A percentile compares a stretch with the other conserved stretches of the same genome.
Evolutionary conservation across 1,140 invertebrate species (phyloP).

Genomic region (Telenomus remus): DNA sequence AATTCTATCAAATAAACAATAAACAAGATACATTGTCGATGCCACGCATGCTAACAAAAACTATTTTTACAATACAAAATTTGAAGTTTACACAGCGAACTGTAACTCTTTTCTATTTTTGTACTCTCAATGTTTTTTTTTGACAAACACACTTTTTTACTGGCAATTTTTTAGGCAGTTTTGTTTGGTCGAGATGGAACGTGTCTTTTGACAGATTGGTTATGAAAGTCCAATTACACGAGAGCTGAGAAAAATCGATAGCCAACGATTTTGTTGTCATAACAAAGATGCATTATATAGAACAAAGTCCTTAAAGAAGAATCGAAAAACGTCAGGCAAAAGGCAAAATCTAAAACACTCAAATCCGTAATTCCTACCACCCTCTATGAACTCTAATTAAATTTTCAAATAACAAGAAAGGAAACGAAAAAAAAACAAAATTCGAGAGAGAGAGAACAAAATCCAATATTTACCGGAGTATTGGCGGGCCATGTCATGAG

Average conservation of each 20-base stretch:
- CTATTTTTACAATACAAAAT: too few species aligned
- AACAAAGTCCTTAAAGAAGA: conserved; percentile 33
- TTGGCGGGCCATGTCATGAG: conserved; percentile 71
- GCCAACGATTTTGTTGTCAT: conserved; percentile 29
- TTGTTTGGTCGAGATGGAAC: conserved; percentile 4
- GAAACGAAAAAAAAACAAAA: too few species aligned
- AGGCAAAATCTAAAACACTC: conserved; percentile 54
- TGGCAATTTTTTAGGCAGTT: neutral
- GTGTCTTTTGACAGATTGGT: conserved; percentile 17
- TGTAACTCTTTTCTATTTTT: neutral
- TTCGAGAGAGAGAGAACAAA: neutral
- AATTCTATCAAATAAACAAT: too few species aligned
- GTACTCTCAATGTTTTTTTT: neutral
- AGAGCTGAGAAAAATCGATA: conserved; percentile 14
- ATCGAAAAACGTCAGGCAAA: conserved; percentile 39
- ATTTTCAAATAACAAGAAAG: neutral
- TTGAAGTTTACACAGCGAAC: too few species aligned
- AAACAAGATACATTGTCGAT: too few species aligned
- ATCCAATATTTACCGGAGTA: conserved; percentile 64
- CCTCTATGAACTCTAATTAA: conserved; percentile 22
- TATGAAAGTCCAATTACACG: conserved; percentile 9
- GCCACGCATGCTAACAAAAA: too few species aligned
- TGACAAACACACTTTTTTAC: neutral
- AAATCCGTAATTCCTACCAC: conserved; percentile 34
- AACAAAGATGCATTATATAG: conserved; percentile 48